Base-by-base conservation (phyloP, 2,888 invertebrate species). In the Dendrolimus pini region DNA sequence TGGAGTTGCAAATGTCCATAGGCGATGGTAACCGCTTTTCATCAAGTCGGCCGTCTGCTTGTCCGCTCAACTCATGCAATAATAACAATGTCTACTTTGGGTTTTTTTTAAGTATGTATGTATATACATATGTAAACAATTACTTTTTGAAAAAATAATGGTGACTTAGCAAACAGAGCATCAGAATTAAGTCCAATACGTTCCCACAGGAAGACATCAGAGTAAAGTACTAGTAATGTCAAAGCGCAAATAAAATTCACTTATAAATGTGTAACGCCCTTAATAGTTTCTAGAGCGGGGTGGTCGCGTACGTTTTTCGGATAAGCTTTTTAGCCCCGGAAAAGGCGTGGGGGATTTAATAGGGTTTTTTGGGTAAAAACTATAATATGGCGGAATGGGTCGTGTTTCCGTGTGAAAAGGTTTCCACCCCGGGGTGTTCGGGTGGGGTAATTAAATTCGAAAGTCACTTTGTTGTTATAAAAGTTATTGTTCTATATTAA, bases 241-340 rank as follows among this genome's bases (percentile, higher is more conserved):
- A 47, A 47, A 47, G 47, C 7, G 12, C 6, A 47, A 47, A 47
- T 8, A 55, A 56, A 54, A 9, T 9, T 41, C 55, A 6, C 10
- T 1, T 13, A 58, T 55, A 10, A 54, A 53, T 55, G 55, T 62
- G 55, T 62, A 63, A 8, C 63, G 62, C 69, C 67, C 55, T 61
- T 65, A 63, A 65, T 72, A 71, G 67, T 70, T 65, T 62, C 67
- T 67, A 71, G 67, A 68, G 12, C 9, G 47, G 47, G 47, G 47
- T 47, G 47, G 47, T 47, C 66, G 70, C 70, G 70, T 62, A 69
- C 68, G 71, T 77, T 77, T 78, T 78, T 77, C 77, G 74, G 75
- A 73, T 77, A 76, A 79, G 80, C 80, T 78, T 78, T 80, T 77
- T 76, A 75, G 76, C 69, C 60, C 62, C 67, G 67, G 75, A 68